Conservation (phyloP, 2,797 vertebrate species). For the Periparus ater region DNA sequence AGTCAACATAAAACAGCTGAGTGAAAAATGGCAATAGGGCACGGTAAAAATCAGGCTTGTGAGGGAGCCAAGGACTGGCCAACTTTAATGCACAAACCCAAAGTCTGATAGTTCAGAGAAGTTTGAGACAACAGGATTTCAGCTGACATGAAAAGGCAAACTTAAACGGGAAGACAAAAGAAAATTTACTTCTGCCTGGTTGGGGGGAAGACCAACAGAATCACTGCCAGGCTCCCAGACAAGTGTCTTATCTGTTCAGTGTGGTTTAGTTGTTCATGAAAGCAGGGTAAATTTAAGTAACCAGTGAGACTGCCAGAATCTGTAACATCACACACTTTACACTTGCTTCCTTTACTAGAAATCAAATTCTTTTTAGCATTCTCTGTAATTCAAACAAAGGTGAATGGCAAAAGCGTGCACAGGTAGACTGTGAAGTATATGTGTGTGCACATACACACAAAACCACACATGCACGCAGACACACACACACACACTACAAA, state of each 20-base stretch:
- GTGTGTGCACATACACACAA: neutral
- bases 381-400: neutral
- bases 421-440: neutral
- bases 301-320: neutral
- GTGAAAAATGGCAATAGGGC: neutral
- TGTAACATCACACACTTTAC: neutral
- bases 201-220: neutral
- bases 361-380: neutral
- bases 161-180: neutral
- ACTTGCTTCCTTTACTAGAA: neutral
- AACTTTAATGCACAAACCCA: neutral
- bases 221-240: neutral
- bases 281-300: neutral
- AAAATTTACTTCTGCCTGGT: neutral
- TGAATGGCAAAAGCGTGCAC: neutral
- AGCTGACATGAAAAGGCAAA: neutral
- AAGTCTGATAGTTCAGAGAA: neutral
- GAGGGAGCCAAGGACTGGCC: neutral
- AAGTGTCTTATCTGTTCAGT: neutral
- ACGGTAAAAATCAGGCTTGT: neutral
- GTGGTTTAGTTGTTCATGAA: neutral
- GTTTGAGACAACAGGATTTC: neutral
- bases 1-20: neutral
- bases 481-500: accelerated
- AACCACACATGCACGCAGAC: accelerated